Base-by-base conservation (phyloP, 2,113 vertebrate species). In the Xyrauchen texanus region DNA sequence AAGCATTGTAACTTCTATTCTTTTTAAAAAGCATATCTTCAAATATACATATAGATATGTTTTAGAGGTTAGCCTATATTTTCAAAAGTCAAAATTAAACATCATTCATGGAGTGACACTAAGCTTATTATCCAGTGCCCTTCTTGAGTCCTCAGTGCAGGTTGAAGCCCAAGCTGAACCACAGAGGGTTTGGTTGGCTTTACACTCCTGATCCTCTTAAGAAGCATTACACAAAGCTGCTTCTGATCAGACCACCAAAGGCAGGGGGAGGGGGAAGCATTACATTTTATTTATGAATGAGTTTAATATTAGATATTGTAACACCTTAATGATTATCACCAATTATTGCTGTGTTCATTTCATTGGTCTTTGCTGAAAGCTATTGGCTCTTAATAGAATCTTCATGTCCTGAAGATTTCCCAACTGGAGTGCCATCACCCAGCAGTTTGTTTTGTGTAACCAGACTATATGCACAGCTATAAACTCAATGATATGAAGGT, bases 151-250 rank as follows among this genome's bases (percentile, higher is more conserved):
- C 86, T 79, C 84, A 84, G 76, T 81, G 80, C 81, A 85, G 87
- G 83, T 84, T 80, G 86, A 88, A 86, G 84, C 86, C 88, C 88
- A 88, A 81, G 82, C 77, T 85, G 89, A 89, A 89, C 90, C 86
- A 88, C 76, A 79, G 82, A 53, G 81, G 81, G 83, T 86, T 86
- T 87, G 87, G 84, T 73, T 91, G 89, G 88, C 90, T 91, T 92
- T 92, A 86, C 78, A 79, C 76, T 86, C 34, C 68, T 90, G 90
- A 94, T 92, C 93, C 85, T 91, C 91, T 94, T 91, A 92, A 76
- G 13, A 46, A 82, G 91, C 71, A 91, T 93, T 93, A 93, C 85
- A 85, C 83, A 91, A 93, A 92, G 91, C 91, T 91, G 89, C 87
- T 87, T 90, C 83, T 89, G 88, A 91, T 91, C 85, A 88, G 87